Base-by-base conservation (phyloP, 2,888 invertebrate genomes). In the Andrena bicolor region DNA sequence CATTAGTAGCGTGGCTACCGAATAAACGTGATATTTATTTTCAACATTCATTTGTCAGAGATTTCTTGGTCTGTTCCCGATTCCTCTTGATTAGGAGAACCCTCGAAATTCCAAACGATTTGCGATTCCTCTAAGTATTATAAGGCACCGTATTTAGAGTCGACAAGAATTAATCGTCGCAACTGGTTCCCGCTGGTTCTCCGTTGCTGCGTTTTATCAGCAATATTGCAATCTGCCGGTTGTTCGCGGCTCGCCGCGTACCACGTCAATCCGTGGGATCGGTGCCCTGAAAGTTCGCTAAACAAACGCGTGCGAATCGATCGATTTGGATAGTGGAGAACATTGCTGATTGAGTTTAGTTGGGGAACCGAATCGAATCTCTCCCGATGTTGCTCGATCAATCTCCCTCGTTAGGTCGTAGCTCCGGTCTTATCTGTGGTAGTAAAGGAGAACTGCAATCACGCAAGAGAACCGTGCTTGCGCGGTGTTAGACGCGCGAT, bases 21-120 rank as follows among this genome's bases (percentile, higher is more conserved):
- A 90, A 90, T 87, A 89, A 90, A 90, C 26, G 56, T 69, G 64
- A 84, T 91, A 91, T 91, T 91, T 91, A 91, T 91, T 90, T 83
- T 76, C 41, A 65, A 64, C 41, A 56, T 13, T 49, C 61, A 35
- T 3, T 28, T 13, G 28, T 28, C 13, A 6, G 16, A 35, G 4
- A 20, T 3, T 4, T 3, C 20, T 8, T 28, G 20, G 32, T 20
- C 32, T 61, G n/a, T 32, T 23, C 7, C 7, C 32, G 5, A 1
- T 35, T 26, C 8, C 16, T 2, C 63, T 48, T 2, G 0, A 10
- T 66, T n/a, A 32, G 8, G 23, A 20, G 0, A 48, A 48, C n/a
- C 48, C 23, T 32, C 41, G 23, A 26, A 51, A 51, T 28, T 28
- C n/a, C 6, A 16, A 23, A 35, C 26, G 41, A 56, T 63, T 61